phyloP scores from a whole-genome alignment of 2,113 vertebrate genomes.

The Arenaria interpres region DNA sequence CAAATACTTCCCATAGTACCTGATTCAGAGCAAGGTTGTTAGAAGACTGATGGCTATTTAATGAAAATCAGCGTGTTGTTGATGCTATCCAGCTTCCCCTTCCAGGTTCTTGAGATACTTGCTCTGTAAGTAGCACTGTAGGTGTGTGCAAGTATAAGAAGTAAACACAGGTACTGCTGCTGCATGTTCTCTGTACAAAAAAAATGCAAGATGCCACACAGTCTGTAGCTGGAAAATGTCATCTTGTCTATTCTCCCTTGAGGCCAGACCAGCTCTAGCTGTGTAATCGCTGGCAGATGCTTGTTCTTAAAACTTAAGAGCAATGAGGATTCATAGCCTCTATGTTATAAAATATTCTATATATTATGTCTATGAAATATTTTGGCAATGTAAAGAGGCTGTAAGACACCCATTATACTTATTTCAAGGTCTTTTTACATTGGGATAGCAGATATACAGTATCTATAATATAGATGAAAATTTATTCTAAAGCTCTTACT shows the following conservation, averaged over 20 bases:
- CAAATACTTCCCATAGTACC: not conserved
- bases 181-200: not conserved
- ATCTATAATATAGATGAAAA: not conserved
- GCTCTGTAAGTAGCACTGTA: not conserved
- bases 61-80: not conserved
- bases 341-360: not conserved
- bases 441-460: not conserved
- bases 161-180: not conserved
- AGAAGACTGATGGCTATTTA: not conserved
- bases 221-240: not conserved
- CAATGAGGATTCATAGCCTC: not conserved
- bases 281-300: not conserved
- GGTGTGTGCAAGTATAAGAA: not conserved
- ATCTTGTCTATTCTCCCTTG: not conserved
- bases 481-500: not conserved
- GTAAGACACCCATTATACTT: not conserved
- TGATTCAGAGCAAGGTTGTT: not conserved
- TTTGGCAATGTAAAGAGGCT: not conserved
- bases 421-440: not conserved
- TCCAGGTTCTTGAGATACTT: not conserved
- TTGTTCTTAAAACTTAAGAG: not conserved
- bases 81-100: not conserved
- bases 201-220: not conserved
- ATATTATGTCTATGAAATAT: not conserved
- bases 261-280: not conserved